These are phyloP conservation scores for Ardeotis arabs DNA, from an alignment of 2,113 vertebrate species.

Conservation along the genomic window DNA sequence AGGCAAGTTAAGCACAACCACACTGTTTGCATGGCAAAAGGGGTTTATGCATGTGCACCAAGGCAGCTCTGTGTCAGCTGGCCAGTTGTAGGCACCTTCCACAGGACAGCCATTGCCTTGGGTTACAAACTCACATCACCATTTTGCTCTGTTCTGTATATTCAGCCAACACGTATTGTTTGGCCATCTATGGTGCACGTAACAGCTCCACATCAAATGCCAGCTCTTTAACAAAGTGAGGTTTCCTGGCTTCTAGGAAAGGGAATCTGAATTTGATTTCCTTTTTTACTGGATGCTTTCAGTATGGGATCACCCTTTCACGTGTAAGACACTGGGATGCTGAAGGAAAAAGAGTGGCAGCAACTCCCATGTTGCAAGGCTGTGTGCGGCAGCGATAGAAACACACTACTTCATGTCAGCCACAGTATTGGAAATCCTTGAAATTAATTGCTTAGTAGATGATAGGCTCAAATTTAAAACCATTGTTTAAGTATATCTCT, in stretches of 20 bases:
- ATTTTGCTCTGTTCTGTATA: background rate
- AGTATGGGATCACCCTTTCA: background rate
- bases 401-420: background rate
- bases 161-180: background rate
- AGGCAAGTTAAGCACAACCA: background rate
- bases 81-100: background rate
- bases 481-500: background rate
- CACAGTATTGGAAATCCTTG: background rate
- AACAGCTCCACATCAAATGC: background rate
- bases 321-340: background rate
- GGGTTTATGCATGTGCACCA: background rate
- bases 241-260: background rate
- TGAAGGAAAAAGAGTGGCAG: background rate
- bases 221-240: background rate
- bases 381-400: background rate
- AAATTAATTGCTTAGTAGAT: background rate
- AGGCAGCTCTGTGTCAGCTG: background rate
- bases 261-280: background rate
- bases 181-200: background rate
- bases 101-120: background rate
- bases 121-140: background rate
- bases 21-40: background rate
- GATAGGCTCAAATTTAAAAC: background rate
- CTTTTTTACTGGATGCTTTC: background rate
- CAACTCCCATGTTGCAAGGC: background rate